Evolutionary conservation across 2,113 vertebrate genomes (phyloP).

Genomic region (Saimiri boliviensis): DNA sequence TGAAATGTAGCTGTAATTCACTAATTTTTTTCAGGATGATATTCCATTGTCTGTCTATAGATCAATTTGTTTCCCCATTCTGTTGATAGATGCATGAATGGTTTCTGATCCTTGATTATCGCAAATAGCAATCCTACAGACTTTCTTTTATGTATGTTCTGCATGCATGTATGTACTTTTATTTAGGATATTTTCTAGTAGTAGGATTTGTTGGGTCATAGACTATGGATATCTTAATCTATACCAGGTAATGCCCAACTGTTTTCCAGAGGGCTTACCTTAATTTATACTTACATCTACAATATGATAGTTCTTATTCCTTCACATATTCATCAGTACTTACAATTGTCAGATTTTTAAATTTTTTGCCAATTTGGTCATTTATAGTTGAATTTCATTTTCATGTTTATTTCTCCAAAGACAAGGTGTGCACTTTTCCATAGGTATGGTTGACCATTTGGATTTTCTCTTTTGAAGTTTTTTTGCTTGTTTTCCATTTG

Average conservation of each 20-base stretch:
- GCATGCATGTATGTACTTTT: neutral
- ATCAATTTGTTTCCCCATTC: neutral
- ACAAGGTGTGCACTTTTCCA: neutral
- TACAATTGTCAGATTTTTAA: neutral
- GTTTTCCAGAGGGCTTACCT: neutral
- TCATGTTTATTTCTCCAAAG: neutral
- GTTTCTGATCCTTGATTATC: neutral
- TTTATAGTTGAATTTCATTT: neutral
- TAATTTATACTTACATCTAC: neutral
- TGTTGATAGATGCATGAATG: neutral
- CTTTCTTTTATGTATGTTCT: neutral
- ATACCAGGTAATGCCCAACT: neutral
- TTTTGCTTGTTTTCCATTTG: neutral
- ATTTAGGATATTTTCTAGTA: neutral
- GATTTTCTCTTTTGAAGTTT: slow-evolving; percentile 16
- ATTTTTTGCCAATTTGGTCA: slow-evolving; percentile 2
- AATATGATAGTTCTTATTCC: neutral
- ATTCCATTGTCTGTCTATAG: neutral
- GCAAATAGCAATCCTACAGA: neutral
- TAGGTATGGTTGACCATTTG: neutral
- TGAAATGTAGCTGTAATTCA: neutral
- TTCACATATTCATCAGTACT: neutral
- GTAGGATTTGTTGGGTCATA: neutral
- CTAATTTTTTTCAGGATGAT: neutral
- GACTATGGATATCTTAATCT: neutral